Conservation (phyloP, 2,888 invertebrate species). For the Linnaemya vulpina region DNA sequence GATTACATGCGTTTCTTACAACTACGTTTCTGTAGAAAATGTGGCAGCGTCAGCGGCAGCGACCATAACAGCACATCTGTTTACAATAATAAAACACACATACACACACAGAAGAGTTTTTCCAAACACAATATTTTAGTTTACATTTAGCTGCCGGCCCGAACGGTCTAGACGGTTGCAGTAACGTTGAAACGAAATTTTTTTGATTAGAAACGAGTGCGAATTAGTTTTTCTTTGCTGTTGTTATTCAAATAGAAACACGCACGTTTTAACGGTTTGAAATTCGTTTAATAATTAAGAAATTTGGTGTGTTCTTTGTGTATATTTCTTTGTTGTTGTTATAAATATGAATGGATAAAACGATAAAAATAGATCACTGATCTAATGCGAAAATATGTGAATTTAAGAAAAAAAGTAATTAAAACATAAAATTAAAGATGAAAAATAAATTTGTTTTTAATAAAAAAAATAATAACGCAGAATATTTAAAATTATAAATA, state of each 20-base stretch:
- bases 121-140: conserved; percentile 48
- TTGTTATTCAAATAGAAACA: conserved; percentile 39
- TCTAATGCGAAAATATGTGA: conserved; percentile 55
- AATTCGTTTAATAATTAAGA: conserved; percentile 52
- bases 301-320: conserved; percentile 13
- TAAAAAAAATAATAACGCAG: conserved; percentile 2
- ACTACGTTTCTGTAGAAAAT: not conserved
- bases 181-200: not conserved
- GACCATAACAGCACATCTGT: conserved; percentile 1
- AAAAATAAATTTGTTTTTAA: not conserved
- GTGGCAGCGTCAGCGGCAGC: not conserved
- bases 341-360: conserved; percentile 13
- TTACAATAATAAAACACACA: conserved; percentile 51
- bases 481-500: not conserved
- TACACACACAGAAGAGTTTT: conserved; percentile 31
- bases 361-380: conserved; percentile 68
- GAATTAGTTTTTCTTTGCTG: conserved; percentile 28
- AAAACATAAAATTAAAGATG: conserved; percentile 3
- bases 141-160: conserved; percentile 69
- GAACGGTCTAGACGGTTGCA: conserved; percentile 39
- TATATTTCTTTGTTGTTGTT: conserved; percentile 18
- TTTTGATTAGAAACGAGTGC: conserved; percentile 38
- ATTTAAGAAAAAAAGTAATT: conserved; percentile 25
- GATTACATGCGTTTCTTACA: conserved; percentile 20
- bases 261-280: conserved; percentile 57